These are phyloP conservation scores for Siniperca chuatsi DNA, from an alignment of 2,113 vertebrate species.

Conservation along the genomic window DNA sequence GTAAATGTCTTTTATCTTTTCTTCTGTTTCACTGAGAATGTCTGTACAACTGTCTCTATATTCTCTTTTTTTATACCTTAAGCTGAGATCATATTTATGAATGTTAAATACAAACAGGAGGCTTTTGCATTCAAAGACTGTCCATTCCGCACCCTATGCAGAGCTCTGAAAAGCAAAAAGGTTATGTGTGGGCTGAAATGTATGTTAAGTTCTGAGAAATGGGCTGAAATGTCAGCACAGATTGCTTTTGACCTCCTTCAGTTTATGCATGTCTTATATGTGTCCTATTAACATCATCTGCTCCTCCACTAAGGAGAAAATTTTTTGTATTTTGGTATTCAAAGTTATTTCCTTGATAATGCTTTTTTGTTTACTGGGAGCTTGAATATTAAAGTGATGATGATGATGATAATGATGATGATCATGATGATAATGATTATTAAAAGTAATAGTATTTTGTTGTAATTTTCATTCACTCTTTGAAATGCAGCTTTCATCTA, in stretches of 20 bases:
- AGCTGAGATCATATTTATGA: not conserved
- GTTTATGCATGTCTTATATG: constrained; percentile 51
- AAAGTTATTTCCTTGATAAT: constrained; percentile 33
- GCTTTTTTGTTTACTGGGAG: constrained; percentile 9
- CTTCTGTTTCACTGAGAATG: constrained; percentile 18
- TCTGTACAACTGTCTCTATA: constrained; percentile 1
- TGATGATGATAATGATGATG: constrained; percentile 13
- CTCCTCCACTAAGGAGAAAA: constrained; percentile 23
- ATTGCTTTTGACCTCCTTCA: constrained; percentile 59
- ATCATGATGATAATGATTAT: constrained; percentile 25
- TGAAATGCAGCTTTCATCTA: constrained; percentile 35
- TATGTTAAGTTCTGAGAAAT: constrained; percentile 62
- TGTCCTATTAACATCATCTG: constrained; percentile 46
- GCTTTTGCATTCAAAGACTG: constrained; percentile 37
- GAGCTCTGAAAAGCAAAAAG: constrained; percentile 50
- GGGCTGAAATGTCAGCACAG: constrained; percentile 69
- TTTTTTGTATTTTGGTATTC: constrained; percentile 5
- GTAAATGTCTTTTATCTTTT: constrained; percentile 33
- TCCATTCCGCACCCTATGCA: constrained; percentile 32
- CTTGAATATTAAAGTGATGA: not conserved
- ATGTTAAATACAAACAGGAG: constrained; percentile 42
- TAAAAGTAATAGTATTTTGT: constrained; percentile 43
- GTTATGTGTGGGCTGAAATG: constrained; percentile 70
- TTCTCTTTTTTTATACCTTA: constrained; percentile 8
- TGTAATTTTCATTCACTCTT: constrained; percentile 31